Percentiles rank a stretch among this genome's conserved stretches.
These are phyloP conservation scores for Catostylus mosaicus DNA, from an alignment of 30 jellyfish, hydroid and myxozoan species.

Conservation along the genomic window DNA sequence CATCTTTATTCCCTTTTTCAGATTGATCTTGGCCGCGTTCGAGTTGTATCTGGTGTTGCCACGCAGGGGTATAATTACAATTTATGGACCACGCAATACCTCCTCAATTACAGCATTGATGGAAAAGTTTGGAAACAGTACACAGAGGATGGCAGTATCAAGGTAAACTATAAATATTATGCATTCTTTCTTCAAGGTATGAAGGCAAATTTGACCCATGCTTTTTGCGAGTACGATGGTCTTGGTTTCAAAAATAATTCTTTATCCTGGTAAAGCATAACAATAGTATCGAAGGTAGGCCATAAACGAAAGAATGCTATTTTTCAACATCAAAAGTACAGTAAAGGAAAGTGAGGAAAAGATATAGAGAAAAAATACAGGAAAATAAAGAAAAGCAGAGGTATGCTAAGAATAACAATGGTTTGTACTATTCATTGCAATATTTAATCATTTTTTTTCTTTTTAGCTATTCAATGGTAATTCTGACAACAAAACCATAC, in stretches of 20 bases:
- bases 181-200: neutral
- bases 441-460: neutral
- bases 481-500: conserved; percentile 64
- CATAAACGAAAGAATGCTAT: too few species aligned
- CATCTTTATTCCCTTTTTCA: conserved; percentile 5
- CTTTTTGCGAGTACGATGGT: neutral
- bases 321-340: too few species aligned
- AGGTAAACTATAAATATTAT: conserved; percentile 57
- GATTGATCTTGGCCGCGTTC: conserved; percentile 90
- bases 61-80: conserved; percentile 88
- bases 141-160: conserved; percentile 64
- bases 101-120: conserved; percentile 82
- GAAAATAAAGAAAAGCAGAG: too few species aligned
- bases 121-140: conserved; percentile 76
- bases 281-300: too few species aligned
- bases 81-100: conserved; percentile 84
- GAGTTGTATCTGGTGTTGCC: conserved; percentile 89
- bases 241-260: too few species aligned
- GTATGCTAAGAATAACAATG: too few species aligned
- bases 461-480: conserved; percentile 80
- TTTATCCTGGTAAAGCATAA: too few species aligned
- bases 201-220: neutral
- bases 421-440: neutral
- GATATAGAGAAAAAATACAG: too few species aligned
- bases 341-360: too few species aligned